phyloP scores from a whole-genome alignment of 2,888 invertebrate genomes.

The Lithodes maja region DNA sequence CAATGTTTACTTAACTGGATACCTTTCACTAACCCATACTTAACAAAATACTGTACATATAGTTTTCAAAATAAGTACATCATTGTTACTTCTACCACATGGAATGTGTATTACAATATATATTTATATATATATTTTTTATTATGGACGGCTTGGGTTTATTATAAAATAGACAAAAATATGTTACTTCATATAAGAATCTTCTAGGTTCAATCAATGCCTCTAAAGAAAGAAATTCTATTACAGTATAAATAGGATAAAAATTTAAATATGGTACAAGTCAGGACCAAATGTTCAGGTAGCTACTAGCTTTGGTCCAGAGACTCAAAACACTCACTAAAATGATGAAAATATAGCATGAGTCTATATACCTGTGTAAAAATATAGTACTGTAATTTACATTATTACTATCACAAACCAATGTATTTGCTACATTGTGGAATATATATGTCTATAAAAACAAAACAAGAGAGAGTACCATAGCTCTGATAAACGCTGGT shows the following conservation, averaged over 20 bases:
- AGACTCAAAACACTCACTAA: conserved; percentile 35
- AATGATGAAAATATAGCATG: conserved; percentile 52
- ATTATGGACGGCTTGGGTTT: conserved; percentile 59
- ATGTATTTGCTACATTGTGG: conserved; percentile 37
- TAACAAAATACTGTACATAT: conserved; percentile 59
- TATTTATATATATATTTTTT: conserved; percentile 25
- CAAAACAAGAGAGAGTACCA: conserved; percentile 21
- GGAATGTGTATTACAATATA: conserved; percentile 59
- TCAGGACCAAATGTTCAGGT: conserved; percentile 22
- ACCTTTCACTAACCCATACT: conserved; percentile 54
- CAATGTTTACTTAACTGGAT: conserved; percentile 25
- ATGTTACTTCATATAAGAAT: conserved; percentile 43
- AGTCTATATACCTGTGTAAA: conserved; percentile 58
- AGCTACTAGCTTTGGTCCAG: conserved; percentile 26
- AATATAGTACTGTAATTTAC: conserved; percentile 50
- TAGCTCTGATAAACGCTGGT: neutral
- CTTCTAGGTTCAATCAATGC: conserved; percentile 55
- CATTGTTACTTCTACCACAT: conserved; percentile 54
- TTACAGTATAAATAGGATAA: conserved; percentile 47
- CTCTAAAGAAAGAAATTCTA: conserved; percentile 58
- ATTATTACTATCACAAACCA: conserved; percentile 29
- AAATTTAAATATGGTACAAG: conserved; percentile 28
- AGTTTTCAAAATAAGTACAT: conserved; percentile 58
- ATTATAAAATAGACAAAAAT: conserved; percentile 50
- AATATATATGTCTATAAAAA: conserved; percentile 26